phyloP scores from a whole-genome alignment of 2,797 vertebrate genomes.

The Spondyliosoma cantharus region DNA sequence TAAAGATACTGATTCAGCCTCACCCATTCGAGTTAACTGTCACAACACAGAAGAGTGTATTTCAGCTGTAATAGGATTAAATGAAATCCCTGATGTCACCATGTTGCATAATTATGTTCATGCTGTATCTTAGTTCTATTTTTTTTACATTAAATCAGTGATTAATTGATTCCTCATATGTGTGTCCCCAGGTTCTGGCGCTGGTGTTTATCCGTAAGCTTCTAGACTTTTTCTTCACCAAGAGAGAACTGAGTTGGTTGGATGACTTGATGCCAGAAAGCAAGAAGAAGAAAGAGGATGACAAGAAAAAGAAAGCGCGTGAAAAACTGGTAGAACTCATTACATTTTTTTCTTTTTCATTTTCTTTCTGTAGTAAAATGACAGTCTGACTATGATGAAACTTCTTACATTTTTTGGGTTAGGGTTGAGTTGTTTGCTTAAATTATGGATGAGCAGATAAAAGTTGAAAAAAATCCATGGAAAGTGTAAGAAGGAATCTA shows the following conservation, averaged over 20 bases:
- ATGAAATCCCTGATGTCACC: background rate
- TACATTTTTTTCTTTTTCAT: too few species aligned
- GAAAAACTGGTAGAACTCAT: constrained; percentile 73
- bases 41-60: background rate
- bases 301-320: constrained; percentile 89
- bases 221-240: constrained; percentile 93
- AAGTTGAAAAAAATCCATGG: too few species aligned
- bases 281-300: constrained; percentile 98
- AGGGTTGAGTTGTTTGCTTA: too few species aligned
- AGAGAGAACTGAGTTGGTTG: constrained; percentile 95
- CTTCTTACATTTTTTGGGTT: background rate
- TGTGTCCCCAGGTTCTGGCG: constrained; percentile 88
- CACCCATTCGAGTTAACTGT: background rate
- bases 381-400: background rate
- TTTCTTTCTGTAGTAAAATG: background rate
- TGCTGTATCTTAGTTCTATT: background rate
- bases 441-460: too few species aligned
- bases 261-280: constrained; percentile 98
- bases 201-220: constrained; percentile 95
- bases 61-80: constrained; percentile 2
- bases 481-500: too few species aligned
- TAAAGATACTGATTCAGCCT: background rate
- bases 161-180: background rate
- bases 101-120: background rate
- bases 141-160: background rate